Evolutionary conservation across 1,140 invertebrate genomes (phyloP), one percentile per base, ranked within the genome.

Genomic region (Platyscapa corneri): DNA sequence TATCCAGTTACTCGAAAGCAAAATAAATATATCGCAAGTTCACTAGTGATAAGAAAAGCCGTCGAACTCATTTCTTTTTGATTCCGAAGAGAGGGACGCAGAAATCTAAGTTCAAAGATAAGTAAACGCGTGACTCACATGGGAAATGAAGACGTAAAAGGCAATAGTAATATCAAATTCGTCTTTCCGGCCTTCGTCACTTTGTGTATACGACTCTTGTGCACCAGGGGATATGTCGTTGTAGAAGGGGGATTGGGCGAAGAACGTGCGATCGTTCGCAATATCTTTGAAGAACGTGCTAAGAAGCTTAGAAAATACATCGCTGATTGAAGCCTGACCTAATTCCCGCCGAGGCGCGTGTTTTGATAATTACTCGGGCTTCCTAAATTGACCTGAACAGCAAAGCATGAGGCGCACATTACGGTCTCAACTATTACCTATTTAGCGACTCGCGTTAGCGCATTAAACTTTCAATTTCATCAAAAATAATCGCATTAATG

Each of bases 261-360:
- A 53, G 6, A 53, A 53, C 49, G 49, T 53, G 49, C 6, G 16
- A 53, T 46, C 30, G 42, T 27, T 46, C 42, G 23, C 32, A 16
- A 16, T 18, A 20, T 53, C 49, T 53, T 53, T 16, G 49, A 18
- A 53, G 49, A 53, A 53, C 18, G 76, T 79, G 76, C 76, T 30
- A 79, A 79, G 76, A 79, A 79, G 64, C 76, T 79, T 60, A 23
- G 49, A 32, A 64, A 79, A 79, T 3, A 27, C 32, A 37, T 16
- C 76, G 30, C 30, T 79, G 53, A 79, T 60, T 79, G 76, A 79
- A 72, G n/a, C 8, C 42, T 70, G 80, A 82, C 80, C 80, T 27
- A 30, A 70, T 82, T 72, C 30, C 64, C n/a, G 39, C 83, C 8
- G 2, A 53, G 49, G 49, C 49, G 49, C 18, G 16, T 7, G 18